Percentiles rank a stretch among this genome's conserved stretches.
phyloP scores from a whole-genome alignment of 2,888 invertebrate species.

The Rhagonycha lutea region DNA sequence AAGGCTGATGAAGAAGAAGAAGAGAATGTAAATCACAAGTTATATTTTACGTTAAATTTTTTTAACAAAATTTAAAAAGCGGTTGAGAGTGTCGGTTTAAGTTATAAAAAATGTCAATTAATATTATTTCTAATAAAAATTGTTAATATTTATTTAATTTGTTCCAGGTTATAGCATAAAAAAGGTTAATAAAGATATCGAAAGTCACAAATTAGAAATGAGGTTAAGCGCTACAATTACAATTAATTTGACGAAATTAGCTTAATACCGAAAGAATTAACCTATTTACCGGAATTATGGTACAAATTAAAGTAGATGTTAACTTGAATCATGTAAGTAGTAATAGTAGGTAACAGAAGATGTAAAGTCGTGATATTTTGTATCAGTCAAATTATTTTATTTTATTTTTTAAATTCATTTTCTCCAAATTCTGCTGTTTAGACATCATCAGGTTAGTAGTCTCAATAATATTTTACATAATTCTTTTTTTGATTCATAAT shows the following conservation, averaged over 20 bases:
- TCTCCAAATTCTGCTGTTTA: background rate
- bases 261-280: background rate
- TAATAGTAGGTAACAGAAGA: background rate
- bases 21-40: no score
- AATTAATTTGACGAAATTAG: background rate
- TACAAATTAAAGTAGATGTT: background rate
- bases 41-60: no score
- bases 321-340: background rate
- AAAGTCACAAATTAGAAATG: background rate
- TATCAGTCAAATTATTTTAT: background rate
- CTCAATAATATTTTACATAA: no score
- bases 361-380: background rate
- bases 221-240: background rate
- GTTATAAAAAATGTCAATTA: no score
- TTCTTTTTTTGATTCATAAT: no score
- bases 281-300: background rate
- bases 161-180: background rate
- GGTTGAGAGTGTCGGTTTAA: background rate
- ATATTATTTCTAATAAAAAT: no score
- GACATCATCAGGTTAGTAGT: background rate
- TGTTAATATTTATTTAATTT: background rate
- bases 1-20: no score
- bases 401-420: background rate
- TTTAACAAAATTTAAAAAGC: background rate
- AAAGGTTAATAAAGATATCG: background rate